Conservation (phyloP, 1,140 invertebrate species). For the Psix sp. region DNA sequence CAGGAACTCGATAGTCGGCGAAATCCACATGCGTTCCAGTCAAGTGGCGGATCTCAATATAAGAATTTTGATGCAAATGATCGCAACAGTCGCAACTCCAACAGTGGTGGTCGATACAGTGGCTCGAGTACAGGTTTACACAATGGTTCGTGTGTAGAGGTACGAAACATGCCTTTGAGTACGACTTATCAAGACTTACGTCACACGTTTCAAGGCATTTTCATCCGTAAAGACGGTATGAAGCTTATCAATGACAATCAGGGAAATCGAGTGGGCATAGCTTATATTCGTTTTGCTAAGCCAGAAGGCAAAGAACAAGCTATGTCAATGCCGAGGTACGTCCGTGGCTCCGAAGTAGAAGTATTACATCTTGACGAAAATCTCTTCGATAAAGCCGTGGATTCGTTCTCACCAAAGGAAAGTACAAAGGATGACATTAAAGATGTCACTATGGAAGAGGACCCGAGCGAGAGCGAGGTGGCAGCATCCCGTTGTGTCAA, state of each 20-base stretch:
- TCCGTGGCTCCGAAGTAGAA: constrained; percentile 79
- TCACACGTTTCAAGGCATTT: constrained; percentile 86
- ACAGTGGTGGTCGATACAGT: constrained; percentile 23
- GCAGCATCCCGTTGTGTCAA: constrained; percentile 79
- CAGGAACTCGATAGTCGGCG: constrained; percentile 80
- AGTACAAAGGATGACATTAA: constrained; percentile 65
- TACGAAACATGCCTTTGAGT: constrained; percentile 82
- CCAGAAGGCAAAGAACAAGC: constrained; percentile 83
- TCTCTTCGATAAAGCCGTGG: constrained; percentile 81
- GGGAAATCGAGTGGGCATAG: constrained; percentile 87
- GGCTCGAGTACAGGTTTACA: constrained; percentile 45
- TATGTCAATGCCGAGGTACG: constrained; percentile 74
- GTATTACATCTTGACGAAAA: constrained; percentile 81
- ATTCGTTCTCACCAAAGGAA: constrained; percentile 74
- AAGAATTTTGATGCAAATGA: constrained; percentile 40
- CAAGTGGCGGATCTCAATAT: constrained; percentile 43
- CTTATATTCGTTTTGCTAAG: constrained; percentile 86
- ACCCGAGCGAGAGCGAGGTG: constrained; percentile 30
- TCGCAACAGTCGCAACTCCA: constrained; percentile 15
- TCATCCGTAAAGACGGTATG: constrained; percentile 88
- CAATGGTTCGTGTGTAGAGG: constrained; percentile 82
- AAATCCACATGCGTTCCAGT: constrained; percentile 80
- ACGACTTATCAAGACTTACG: constrained; percentile 87
- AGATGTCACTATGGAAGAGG: constrained; percentile 9
- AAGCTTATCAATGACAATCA: constrained; percentile 89